These are phyloP conservation scores for Aromia moschata DNA, from an alignment of 2,888 invertebrate species.

Conservation along the genomic window DNA sequence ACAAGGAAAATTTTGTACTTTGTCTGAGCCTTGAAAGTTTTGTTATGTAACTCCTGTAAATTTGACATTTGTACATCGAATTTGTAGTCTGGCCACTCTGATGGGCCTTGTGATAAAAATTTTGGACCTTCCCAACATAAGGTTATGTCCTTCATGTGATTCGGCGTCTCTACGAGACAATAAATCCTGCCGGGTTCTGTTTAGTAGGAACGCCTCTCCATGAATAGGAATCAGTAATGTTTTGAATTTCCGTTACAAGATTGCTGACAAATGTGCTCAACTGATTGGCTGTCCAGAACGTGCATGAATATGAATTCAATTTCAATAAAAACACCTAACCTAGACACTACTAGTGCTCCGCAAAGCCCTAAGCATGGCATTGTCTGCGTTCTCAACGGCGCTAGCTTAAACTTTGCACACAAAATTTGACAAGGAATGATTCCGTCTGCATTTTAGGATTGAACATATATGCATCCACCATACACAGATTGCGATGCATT, in stretches of 20 bases:
- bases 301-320: no score
- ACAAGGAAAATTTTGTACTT: background rate
- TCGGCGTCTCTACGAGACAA: background rate
- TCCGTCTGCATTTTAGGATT: background rate
- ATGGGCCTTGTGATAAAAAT: background rate
- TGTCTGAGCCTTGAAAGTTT: background rate
- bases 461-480: background rate
- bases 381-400: background rate
- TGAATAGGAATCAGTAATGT: background rate
- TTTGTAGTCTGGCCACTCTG: background rate
- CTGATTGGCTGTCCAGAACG: background rate
- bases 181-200: background rate
- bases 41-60: background rate
- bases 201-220: background rate
- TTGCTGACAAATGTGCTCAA: background rate
- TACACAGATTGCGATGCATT: no score
- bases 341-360: background rate
- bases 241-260: background rate
- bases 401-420: background rate
- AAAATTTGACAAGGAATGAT: no score
- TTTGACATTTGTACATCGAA: background rate
- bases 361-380: conserved; percentile 4
- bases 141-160: background rate
- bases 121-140: conserved; percentile 4
- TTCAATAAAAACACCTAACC: conserved; percentile 1